phyloP scores from a whole-genome alignment of 2,888 invertebrate species.

The Poecilus cupreus region DNA sequence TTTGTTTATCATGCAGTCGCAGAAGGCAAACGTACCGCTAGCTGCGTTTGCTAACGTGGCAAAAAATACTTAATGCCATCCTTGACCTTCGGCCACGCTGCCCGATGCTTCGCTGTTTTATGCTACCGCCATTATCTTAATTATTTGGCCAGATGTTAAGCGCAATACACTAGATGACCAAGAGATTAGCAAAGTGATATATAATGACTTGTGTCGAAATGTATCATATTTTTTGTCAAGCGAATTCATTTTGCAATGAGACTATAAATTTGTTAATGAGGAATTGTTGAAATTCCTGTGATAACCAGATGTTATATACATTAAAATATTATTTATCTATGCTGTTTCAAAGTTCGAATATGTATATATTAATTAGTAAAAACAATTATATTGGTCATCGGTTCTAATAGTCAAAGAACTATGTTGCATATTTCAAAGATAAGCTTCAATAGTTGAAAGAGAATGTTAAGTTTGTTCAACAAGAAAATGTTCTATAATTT shows the following conservation, averaged over 20 bases:
- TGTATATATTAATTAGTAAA: neutral
- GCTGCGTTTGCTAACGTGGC: constrained; percentile 25
- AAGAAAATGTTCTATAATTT: no score
- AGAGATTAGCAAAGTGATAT: constrained; percentile 6
- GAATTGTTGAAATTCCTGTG: neutral
- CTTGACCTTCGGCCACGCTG: constrained; percentile 31
- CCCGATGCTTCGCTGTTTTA: neutral
- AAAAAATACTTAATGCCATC: constrained; percentile 26
- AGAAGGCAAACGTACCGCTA: neutral
- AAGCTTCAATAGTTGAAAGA: no score
- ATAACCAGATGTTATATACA: neutral
- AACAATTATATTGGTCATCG: no score
- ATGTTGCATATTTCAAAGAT: no score
- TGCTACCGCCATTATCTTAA: constrained; percentile 37
- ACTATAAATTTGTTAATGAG: neutral
- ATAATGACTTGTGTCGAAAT: constrained; percentile 6
- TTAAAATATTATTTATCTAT: neutral
- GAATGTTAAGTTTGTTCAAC: no score
- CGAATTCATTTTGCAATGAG: neutral
- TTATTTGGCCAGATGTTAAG: constrained; percentile 21
- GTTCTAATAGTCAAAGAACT: no score
- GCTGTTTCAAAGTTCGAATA: neutral
- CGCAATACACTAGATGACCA: neutral
- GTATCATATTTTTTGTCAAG: neutral
- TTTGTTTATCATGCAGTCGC: constrained; percentile 9